phyloP scores from a whole-genome alignment of 2,797 vertebrate genomes.

The Varecia variegata region DNA sequence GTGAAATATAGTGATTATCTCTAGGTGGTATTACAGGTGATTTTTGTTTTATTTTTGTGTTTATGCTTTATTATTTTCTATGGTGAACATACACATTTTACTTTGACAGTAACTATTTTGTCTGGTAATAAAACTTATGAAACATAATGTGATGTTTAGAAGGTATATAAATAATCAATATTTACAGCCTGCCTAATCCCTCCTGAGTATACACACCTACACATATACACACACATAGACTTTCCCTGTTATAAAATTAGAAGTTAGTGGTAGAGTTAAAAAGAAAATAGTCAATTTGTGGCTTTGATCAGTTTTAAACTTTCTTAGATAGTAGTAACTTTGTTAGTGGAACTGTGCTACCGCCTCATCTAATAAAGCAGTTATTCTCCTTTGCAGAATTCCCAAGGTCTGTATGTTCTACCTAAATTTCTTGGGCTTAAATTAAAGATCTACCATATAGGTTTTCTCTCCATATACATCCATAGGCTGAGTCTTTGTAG shows the following conservation, averaged over 20 bases:
- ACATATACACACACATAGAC: background rate
- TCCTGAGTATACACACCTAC: background rate
- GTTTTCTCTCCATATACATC: background rate
- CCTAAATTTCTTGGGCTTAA: background rate
- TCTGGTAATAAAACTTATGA: slow-evolving; percentile 27
- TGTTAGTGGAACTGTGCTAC: background rate
- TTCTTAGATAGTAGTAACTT: background rate
- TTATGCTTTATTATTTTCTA: background rate
- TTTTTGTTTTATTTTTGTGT: slow-evolving; percentile 6
- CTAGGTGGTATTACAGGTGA: background rate
- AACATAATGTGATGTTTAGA: background rate
- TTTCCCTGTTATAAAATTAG: background rate
- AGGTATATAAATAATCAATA: background rate
- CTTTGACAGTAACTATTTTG: slow-evolving; percentile 22
- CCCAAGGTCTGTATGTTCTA: background rate
- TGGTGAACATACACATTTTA: background rate
- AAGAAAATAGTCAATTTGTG: background rate
- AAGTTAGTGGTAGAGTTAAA: background rate
- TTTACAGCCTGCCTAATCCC: background rate
- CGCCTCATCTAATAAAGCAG: background rate
- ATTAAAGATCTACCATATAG: background rate
- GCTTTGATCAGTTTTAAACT: background rate
- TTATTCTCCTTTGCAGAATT: background rate
- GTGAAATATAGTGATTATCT: background rate
- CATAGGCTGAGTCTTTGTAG: background rate